Evolutionary conservation across 1,140 invertebrate species (phyloP), one percentile per base, ranked within the genome.

Genomic region (Campoletis sonorensis): DNA sequence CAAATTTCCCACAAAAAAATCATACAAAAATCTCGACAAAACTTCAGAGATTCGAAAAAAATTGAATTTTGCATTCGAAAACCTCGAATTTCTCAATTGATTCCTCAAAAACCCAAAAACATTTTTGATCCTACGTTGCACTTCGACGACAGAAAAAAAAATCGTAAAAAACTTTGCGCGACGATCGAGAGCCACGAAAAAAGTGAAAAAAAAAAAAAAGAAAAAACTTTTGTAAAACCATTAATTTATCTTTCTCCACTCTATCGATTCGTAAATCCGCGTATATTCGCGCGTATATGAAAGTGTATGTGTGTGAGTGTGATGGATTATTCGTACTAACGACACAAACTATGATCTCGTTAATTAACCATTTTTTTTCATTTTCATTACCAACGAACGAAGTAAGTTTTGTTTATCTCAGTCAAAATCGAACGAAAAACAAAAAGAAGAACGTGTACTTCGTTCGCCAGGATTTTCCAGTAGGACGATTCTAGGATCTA

Each of bases 271-370:
- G 13, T 58, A 21, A 71, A 40, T 71, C n/a, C 68, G 18, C 15
- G 21, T n/a, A 37, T 21, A n/a, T 30, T 33, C 68, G 26, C 23
- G 64, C 64, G 5, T 26, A 26, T 61, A 61, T 45, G 40, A 45
- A 45, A 45, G 40, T 45, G 11, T 45, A 11, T 45, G 40, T 26
- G 58, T n/a, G 23, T 30, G 64, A 68, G 64, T 61, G 64, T 30
- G 64, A 68, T 27, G 64, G 64, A 23, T 68, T 68, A 61, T 27
- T 68, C 68, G 40, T 72, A 26, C 68, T 54, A 80, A 54, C 40
- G 40, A 71, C 71, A 80, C 76, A 79, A 79, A 80, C 33, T 79
- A 49, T 79, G 49, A 64, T 61, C 61, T 21, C 33, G 23, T 72
- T 72, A 30, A 30, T 72, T 72, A 30, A 30, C 71, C 67, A 16